phyloP scores from a whole-genome alignment of 2,797 vertebrate species.

The Thamnophis elegans region DNA sequence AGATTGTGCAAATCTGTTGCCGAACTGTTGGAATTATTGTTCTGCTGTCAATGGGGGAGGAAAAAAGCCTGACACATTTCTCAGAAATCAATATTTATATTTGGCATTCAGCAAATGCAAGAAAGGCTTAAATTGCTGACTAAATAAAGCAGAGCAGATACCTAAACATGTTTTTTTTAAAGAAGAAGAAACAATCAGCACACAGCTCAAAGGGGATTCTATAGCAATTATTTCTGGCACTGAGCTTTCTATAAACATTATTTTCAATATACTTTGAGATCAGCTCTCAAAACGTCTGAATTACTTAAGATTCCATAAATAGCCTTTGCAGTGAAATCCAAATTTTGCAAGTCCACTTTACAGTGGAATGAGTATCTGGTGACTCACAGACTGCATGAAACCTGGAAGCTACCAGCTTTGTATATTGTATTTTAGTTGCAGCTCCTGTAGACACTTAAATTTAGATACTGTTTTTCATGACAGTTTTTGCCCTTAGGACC shows the following conservation, averaged over 20 bases:
- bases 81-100: slow-evolving; percentile 18
- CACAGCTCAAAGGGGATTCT: slow-evolving; percentile 26
- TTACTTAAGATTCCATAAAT: neutral
- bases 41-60: neutral
- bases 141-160: slow-evolving; percentile 15
- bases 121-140: slow-evolving; percentile 10
- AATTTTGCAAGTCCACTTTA: neutral
- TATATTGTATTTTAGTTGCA: neutral
- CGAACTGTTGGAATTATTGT: neutral
- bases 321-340: neutral
- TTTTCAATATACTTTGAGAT: neutral
- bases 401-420: neutral
- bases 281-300: neutral
- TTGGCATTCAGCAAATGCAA: slow-evolving; percentile 10
- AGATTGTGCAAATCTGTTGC: neutral
- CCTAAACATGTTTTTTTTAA: slow-evolving; percentile 20
- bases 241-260: neutral
- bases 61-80: neutral
- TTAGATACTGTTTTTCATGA: neutral
- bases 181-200: slow-evolving; percentile 28
- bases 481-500: neutral
- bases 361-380: neutral
- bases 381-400: neutral
- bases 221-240: neutral
- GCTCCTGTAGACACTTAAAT: neutral